Percentiles rank a stretch among this genome's conserved stretches.
phyloP scores from a whole-genome alignment of 2,797 vertebrate genomes.

The Melanotaenia trifasciata region DNA sequence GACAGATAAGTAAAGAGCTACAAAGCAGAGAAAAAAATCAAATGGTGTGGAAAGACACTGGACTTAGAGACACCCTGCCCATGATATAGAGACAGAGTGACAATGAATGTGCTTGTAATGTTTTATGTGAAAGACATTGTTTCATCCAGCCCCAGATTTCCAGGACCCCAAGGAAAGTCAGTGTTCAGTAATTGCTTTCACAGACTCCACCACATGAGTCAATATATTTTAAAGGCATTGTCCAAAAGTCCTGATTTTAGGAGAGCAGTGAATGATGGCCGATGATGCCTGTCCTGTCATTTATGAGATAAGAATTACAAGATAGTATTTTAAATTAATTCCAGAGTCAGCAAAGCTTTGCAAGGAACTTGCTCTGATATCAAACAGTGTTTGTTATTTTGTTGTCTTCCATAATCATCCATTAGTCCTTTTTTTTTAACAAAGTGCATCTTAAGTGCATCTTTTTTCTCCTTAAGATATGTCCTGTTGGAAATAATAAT shows the following conservation, averaged over 20 bases:
- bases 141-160: slow-evolving; percentile 75
- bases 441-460: slow-evolving; percentile 5
- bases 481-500: slow-evolving; percentile 3
- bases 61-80: slow-evolving; percentile 46
- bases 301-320: slow-evolving; percentile 69
- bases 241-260: slow-evolving; percentile 67
- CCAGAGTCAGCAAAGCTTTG: slow-evolving; percentile 44
- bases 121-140: slow-evolving; percentile 73
- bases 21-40: slow-evolving; percentile 18
- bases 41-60: slow-evolving; percentile 46
- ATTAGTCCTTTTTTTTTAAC: slow-evolving; percentile 1
- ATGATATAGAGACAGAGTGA: slow-evolving; percentile 56
- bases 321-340: slow-evolving; percentile 55
- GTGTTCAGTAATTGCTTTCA: slow-evolving; percentile 65
- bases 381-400: background rate
- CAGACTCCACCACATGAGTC: slow-evolving; percentile 66
- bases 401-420: background rate
- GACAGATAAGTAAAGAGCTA: slow-evolving; percentile 36
- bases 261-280: slow-evolving; percentile 61
- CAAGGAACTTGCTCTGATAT: background rate
- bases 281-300: slow-evolving; percentile 66
- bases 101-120: slow-evolving; percentile 71
- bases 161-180: slow-evolving; percentile 58
- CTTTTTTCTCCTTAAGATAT: background rate
- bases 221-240: slow-evolving; percentile 69